These are phyloP conservation scores for Diplolepis rosae DNA, from an alignment of 2,888 invertebrate genomes.

Conservation along the genomic window DNA sequence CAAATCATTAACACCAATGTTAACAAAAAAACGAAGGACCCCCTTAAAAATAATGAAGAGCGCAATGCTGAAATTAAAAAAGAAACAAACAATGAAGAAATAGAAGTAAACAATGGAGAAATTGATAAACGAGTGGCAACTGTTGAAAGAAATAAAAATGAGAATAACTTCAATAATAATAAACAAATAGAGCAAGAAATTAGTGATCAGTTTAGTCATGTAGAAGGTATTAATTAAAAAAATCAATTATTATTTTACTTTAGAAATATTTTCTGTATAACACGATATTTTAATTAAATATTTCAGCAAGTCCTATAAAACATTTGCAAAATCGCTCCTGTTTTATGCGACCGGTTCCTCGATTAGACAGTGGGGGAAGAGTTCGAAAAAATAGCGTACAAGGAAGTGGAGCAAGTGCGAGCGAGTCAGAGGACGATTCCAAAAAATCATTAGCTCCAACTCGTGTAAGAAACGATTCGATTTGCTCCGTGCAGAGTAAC, in stretches of 20 bases:
- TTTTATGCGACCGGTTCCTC: slow-evolving; percentile 80
- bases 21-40: no score
- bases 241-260: slow-evolving; percentile 11
- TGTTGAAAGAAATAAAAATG: background rate
- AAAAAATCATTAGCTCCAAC: slow-evolving; percentile 57
- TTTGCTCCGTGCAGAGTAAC: slow-evolving; percentile 73
- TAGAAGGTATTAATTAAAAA: slow-evolving; percentile 35
- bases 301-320: slow-evolving; percentile 77
- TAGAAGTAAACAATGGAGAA: slow-evolving; percentile 4
- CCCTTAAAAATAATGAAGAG: background rate
- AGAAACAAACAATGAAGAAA: slow-evolving; percentile 13
- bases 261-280: slow-evolving; percentile 8
- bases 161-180: background rate
- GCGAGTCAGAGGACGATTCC: slow-evolving; percentile 82
- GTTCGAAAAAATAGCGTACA: slow-evolving; percentile 79
- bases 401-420: slow-evolving; percentile 75
- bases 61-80: background rate
- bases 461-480: slow-evolving; percentile 75
- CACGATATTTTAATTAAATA: slow-evolving; percentile 17
- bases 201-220: slow-evolving; percentile 22
- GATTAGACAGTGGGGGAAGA: slow-evolving; percentile 75
- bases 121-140: background rate
- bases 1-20: no score
- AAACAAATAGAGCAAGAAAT: slow-evolving; percentile 5
- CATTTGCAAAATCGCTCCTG: slow-evolving; percentile 77